These are phyloP conservation scores for Monodelphis domestica DNA, from an alignment of 2,797 vertebrate species.

Conservation along the genomic window DNA sequence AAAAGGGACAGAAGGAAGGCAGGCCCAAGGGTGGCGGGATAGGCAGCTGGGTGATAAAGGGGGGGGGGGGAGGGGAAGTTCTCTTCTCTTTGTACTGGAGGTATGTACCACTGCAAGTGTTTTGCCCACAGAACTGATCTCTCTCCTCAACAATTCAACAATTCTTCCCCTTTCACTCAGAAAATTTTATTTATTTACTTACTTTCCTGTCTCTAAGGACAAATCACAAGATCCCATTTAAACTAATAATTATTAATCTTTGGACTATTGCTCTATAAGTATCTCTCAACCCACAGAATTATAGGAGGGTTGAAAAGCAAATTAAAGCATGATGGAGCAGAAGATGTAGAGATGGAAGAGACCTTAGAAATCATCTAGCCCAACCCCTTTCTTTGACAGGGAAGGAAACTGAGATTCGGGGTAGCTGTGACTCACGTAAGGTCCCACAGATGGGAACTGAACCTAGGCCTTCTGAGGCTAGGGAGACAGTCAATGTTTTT, in stretches of 20 bases:
- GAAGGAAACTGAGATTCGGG: neutral
- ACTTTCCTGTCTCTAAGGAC: too few species aligned
- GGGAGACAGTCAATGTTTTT: neutral
- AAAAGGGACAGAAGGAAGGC: too few species aligned
- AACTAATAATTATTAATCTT: neutral
- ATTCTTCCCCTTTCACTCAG: too few species aligned
- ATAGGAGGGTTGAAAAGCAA: neutral
- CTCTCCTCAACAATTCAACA: too few species aligned
- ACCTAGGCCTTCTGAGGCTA: neutral
- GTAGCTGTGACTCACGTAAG: neutral
- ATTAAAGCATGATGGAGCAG: neutral
- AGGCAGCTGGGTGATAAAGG: too few species aligned
- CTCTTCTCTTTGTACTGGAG: too few species aligned
- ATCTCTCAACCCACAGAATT: neutral
- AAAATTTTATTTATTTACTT: too few species aligned
- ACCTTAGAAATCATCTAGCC: neutral
- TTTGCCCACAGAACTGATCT: too few species aligned
- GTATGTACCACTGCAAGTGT: too few species aligned
- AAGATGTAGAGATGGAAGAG: neutral
- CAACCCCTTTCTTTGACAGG: neutral
- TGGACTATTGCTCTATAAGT: neutral
- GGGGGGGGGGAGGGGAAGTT: too few species aligned
- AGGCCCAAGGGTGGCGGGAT: too few species aligned
- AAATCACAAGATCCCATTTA: neutral
- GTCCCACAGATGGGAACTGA: neutral